Evolutionary conservation across 2,113 vertebrate genomes (phyloP).

Genomic region (Camelus bactrianus): DNA sequence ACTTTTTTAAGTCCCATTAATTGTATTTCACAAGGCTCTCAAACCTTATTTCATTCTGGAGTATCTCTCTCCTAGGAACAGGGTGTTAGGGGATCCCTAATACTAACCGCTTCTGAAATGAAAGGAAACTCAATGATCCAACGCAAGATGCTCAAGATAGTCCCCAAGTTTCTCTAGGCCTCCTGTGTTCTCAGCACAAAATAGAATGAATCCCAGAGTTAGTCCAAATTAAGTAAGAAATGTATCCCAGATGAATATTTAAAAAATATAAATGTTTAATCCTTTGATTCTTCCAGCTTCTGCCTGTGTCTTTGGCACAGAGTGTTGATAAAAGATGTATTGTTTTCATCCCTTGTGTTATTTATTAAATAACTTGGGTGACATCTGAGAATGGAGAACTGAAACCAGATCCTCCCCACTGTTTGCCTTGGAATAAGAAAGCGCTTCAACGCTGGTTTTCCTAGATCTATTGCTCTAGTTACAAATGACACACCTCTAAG

Average conservation of each 20-base stretch:
- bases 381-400: conserved; percentile 15
- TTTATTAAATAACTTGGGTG: conserved; percentile 53
- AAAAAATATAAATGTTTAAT: conserved; percentile 48
- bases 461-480: conserved; percentile 30
- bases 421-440: conserved; percentile 41
- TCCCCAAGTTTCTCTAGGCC: not conserved
- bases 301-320: conserved; percentile 6
- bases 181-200: not conserved
- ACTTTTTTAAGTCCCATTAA: conserved; percentile 11
- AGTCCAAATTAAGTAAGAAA: conserved; percentile 39
- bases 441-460: conserved; percentile 25
- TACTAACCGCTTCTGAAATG: conserved; percentile 24
- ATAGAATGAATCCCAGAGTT: not conserved
- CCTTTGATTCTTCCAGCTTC: conserved; percentile 24
- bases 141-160: not conserved
- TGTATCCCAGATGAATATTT: conserved; percentile 25
- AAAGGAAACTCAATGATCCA: not conserved
- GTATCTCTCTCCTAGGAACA: conserved; percentile 15
- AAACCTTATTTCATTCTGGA: not conserved
- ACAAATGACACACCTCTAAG: not conserved
- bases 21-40: conserved; percentile 14
- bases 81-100: not conserved
- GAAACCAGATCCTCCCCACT: conserved; percentile 48
- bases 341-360: conserved; percentile 16
- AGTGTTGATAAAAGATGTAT: conserved; percentile 36